These are phyloP conservation scores for Drosophila mimetica DNA, from an alignment of 2,888 invertebrate genomes.

Conservation along the genomic window DNA sequence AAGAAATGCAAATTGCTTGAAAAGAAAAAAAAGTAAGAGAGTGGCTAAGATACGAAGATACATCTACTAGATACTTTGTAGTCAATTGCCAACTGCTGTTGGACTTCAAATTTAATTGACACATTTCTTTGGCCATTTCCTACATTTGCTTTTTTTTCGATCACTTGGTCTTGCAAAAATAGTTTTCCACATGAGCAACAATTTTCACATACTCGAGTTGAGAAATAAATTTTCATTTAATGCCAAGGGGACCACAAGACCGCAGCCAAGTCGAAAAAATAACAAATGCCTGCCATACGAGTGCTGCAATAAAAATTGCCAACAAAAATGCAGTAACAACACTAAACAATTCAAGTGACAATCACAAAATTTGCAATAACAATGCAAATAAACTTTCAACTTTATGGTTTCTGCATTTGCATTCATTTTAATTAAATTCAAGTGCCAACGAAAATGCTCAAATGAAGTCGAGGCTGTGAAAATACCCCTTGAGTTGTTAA, in stretches of 20 bases:
- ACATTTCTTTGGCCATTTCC: constrained; percentile 60
- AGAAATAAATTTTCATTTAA: constrained; percentile 54
- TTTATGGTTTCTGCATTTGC: constrained; percentile 56
- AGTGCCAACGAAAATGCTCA: constrained; percentile 36
- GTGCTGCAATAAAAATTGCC: constrained; percentile 10
- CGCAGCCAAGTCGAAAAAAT: constrained; percentile 28
- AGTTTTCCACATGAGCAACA: constrained; percentile 39
- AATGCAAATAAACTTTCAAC: constrained; percentile 53
- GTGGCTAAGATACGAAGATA: constrained; percentile 23
- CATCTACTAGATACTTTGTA: constrained; percentile 34
- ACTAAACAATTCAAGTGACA: constrained; percentile 43
- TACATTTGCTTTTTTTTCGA: constrained; percentile 24
- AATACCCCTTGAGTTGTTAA: background rate
- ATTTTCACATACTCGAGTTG: constrained; percentile 33
- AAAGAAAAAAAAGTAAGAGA: constrained; percentile 31
- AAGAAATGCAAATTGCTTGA: constrained; percentile 62
- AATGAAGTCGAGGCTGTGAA: background rate
- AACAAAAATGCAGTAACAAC: constrained; percentile 26
- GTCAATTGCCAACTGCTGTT: constrained; percentile 59
- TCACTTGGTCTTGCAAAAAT: constrained; percentile 18
- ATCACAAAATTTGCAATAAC: constrained; percentile 49
- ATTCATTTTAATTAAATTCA: constrained; percentile 63
- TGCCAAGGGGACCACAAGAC: constrained; percentile 34
- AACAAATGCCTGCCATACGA: constrained; percentile 7
- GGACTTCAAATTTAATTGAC: constrained; percentile 78